A percentile compares a stretch with the other conserved stretches of the same genome.
Evolutionary conservation across 2,888 invertebrate genomes (phyloP).

Genomic region (Cephus pulcher): DNA sequence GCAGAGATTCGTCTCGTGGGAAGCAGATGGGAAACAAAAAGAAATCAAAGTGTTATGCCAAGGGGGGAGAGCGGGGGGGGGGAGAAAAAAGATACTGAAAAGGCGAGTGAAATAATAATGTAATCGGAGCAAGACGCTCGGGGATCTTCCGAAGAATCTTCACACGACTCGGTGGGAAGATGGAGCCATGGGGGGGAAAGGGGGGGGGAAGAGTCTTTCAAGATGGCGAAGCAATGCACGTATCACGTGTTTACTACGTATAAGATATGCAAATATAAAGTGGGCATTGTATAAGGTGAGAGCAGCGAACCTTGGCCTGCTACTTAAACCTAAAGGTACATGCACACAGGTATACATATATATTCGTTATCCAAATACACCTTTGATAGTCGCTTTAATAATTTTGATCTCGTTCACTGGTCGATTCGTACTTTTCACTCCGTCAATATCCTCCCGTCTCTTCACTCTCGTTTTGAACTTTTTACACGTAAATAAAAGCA

Average conservation of each 20-base stretch:
- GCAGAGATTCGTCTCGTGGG: no score
- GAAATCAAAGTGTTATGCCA: no score
- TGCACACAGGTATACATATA: not conserved
- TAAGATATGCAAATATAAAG: conserved; percentile 2
- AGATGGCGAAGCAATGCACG: not conserved
- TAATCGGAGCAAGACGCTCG: not conserved
- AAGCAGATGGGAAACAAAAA: no score
- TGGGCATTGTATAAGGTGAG: conserved; percentile 1
- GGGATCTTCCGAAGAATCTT: not conserved
- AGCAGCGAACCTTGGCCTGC: conserved; percentile 5
- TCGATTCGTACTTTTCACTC: no score
- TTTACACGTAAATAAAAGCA: no score
- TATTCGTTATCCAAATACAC: no score
- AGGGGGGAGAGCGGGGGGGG: no score
- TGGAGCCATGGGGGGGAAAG: not conserved
- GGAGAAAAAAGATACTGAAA: no score
- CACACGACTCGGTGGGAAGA: not conserved
- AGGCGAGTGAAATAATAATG: conserved; percentile 3
- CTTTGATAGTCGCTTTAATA: no score
- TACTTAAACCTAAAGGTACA: not conserved
- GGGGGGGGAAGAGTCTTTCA: not conserved
- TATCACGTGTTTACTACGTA: not conserved
- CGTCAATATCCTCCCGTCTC: no score
- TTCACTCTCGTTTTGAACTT: no score
- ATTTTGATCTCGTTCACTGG: no score